Evolutionary conservation across 2,888 invertebrate species (phyloP).

Genomic region (Harmothoe impar): DNA sequence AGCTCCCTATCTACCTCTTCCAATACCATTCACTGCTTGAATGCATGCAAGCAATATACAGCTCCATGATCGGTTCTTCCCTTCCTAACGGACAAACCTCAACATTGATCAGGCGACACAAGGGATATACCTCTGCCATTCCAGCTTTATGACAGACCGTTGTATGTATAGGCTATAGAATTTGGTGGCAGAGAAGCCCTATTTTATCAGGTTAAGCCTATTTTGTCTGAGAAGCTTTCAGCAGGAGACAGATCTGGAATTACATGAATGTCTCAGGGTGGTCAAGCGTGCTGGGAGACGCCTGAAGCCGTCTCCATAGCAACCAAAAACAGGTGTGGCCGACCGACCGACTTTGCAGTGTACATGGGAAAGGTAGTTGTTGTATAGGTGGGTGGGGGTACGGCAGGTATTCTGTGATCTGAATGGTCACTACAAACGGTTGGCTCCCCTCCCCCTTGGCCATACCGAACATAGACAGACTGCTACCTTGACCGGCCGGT

Average conservation of each 20-base stretch:
- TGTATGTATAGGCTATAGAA: no score
- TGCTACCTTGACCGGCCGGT: not conserved
- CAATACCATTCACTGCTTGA: no score
- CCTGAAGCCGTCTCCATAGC: conserved; percentile 13
- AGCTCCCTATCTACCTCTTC: no score
- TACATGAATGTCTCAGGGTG: not conserved
- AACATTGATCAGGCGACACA: no score
- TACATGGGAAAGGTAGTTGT: not conserved
- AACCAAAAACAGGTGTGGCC: conserved; percentile 25
- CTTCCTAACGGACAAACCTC: no score
- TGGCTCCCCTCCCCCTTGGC: not conserved
- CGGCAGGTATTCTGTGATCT: not conserved
- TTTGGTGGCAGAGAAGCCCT: no score
- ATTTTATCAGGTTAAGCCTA: no score
- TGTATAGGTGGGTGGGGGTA: not conserved
- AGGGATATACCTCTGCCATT: no score
- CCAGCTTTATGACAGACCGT: no score
- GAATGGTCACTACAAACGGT: not conserved
- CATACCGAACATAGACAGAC: not conserved
- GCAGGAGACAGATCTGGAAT: not conserved
- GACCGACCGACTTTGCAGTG: not conserved
- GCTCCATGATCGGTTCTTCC: no score
- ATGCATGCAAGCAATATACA: no score
- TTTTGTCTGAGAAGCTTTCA: no score
- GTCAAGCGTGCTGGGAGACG: not conserved